Base-by-base conservation (phyloP, 1,140 invertebrate genomes). In the Anastrepha obliqua region DNA sequence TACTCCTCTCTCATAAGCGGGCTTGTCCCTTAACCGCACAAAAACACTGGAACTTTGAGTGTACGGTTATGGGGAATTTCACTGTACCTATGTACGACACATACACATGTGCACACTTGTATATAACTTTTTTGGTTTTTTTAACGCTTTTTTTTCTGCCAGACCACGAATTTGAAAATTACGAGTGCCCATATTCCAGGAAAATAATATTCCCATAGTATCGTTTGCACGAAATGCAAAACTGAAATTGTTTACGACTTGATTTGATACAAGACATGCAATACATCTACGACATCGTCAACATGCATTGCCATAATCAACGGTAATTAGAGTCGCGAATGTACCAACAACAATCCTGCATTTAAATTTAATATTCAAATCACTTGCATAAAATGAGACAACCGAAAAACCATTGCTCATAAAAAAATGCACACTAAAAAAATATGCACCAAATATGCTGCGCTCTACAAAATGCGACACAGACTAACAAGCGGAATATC, bases 161-260 rank as follows among this genome's bases (percentile, higher is more conserved):
- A 20, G 9, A 47, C 47, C 74, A 81, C 55, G 51, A 44, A 81
- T 81, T 13, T n/a, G 15, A 1, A 29, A 29, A 29, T 29, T 29
- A 29, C 29, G 29, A 29, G 29, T 29, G 29, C 29, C 29, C 47
- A 55, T 81, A 81, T 81, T 81, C 74, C 74, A 47, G 47, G 74
- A 81, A 81, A 81, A 81, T n/a, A 81, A 29, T 81, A 81, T 81
- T 81, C 74, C 74, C 74, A 81, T 81, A 81, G 74, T 81, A 81
- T 81, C 74, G n/a, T 55, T 55, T 81, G 74, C 44, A 58, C 74
- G 74, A 81, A 55, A 81, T 81, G 74, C 74, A 55, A 81, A 81
- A 81, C 74, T 9, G 55, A 81, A 81, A 81, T 55, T 81, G 74
- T 81, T 81, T 17, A 81, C 74, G 74, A 55, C 47, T 44, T 81